Evolutionary conservation across 92 coral and sea anemone genomes (phyloP).

Genomic region (Umimayanthus chanpuru): DNA sequence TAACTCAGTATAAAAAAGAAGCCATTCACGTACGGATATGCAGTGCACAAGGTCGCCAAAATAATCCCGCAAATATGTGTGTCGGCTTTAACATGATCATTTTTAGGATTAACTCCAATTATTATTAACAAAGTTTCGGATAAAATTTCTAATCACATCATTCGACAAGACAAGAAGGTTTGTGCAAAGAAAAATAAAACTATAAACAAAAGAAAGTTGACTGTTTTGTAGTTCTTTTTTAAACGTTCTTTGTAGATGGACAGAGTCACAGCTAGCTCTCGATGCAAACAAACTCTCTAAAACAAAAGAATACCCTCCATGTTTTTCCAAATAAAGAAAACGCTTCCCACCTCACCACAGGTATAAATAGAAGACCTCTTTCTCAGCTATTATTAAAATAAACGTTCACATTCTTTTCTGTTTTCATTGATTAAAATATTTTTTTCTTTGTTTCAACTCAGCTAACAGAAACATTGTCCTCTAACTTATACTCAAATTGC

Average conservation of each 20-base stretch:
- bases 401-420: background rate
- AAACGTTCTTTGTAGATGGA: slow-evolving; percentile 1
- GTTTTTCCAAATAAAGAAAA: background rate
- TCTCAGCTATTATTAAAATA: background rate
- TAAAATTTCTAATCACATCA: background rate
- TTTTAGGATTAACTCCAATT: background rate
- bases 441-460: background rate
- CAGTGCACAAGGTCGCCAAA: background rate
- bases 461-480: background rate
- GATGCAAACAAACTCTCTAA: slow-evolving; percentile 3
- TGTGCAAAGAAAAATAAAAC: background rate
- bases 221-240: background rate
- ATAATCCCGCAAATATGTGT: background rate
- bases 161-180: background rate
- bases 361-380: background rate
- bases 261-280: background rate
- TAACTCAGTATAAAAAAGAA: background rate
- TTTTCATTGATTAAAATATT: background rate
- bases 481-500: background rate
- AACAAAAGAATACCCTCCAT: background rate
- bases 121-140: too few species aligned
- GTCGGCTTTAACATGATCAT: background rate
- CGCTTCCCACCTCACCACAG: slow-evolving; percentile 13
- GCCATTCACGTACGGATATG: background rate
- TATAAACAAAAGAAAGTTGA: slow-evolving; percentile 4